Conservation (phyloP, 2,797 vertebrate species). For the Clamator glandarius region DNA sequence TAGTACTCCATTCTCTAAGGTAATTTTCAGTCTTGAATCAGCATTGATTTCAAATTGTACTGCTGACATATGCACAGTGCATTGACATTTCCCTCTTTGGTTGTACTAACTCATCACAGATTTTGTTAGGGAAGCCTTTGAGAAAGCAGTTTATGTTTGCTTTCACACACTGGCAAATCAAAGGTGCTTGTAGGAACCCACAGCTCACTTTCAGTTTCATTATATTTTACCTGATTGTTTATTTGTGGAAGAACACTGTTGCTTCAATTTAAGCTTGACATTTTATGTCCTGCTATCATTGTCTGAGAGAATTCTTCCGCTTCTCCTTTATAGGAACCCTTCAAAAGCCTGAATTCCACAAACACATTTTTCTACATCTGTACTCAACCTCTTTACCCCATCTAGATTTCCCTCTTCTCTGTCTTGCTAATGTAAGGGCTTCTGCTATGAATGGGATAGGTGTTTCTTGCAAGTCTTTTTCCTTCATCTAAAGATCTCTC, state of each 20-base stretch:
- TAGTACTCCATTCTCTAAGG: neutral
- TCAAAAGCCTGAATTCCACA: neutral
- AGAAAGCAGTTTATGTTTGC: neutral
- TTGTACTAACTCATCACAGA: neutral
- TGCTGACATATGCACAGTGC: neutral
- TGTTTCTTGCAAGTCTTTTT: neutral
- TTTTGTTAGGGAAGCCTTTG: neutral
- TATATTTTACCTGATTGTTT: neutral
- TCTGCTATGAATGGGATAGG: neutral
- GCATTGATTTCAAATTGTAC: neutral
- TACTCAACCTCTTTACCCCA: neutral
- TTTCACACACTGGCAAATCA: neutral
- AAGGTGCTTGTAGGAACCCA: neutral
- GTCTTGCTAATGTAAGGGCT: neutral
- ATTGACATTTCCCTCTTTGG: neutral
- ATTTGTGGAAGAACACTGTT: neutral
- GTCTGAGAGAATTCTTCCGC: neutral
- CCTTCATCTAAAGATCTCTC: neutral
- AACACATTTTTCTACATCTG: neutral
- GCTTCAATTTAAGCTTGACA: neutral
- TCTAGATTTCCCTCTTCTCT: neutral
- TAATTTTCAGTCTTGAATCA: neutral
- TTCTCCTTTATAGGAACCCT: neutral
- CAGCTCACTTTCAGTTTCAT: neutral
- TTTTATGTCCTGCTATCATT: neutral